These are phyloP conservation scores for Rhinoraja longicauda DNA, from an alignment of 2,797 vertebrate genomes.

Conservation along the genomic window DNA sequence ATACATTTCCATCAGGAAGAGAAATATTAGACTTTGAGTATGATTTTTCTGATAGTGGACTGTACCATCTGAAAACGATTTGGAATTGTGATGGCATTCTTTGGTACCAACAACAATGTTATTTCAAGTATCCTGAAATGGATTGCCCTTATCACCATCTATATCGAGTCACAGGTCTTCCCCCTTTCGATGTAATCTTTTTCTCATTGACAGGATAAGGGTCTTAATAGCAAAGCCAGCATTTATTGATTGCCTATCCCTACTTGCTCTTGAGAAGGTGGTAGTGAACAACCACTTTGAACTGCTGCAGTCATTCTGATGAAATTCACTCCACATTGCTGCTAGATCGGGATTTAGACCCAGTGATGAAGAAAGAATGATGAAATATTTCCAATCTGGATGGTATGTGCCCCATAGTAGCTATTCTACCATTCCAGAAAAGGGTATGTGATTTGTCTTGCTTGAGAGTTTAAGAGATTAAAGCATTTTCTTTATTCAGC, in stretches of 20 bases:
- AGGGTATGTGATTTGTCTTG: neutral
- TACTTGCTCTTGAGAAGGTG: no score
- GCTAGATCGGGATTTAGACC: no score
- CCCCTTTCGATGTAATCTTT: neutral
- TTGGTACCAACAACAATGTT: neutral
- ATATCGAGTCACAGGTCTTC: neutral
- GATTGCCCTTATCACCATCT: neutral
- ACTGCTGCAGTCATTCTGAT: no score
- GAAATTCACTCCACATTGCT: no score
- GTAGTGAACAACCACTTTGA: no score
- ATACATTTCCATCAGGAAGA: neutral
- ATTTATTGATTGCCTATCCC: no score
- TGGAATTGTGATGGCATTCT: neutral
- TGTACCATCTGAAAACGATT: neutral
- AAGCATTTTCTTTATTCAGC: neutral
- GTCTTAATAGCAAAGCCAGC: no score
- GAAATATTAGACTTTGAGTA: neutral
- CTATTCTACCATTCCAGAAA: no score
- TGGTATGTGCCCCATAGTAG: no score
- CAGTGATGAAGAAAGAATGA: no score
- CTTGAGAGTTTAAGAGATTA: neutral
- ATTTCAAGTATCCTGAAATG: neutral
- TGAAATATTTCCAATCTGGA: no score
- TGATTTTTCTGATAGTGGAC: neutral
- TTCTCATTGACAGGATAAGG: no score